Base-by-base conservation (phyloP, 2,888 invertebrate species). In the Hesperia comma region DNA sequence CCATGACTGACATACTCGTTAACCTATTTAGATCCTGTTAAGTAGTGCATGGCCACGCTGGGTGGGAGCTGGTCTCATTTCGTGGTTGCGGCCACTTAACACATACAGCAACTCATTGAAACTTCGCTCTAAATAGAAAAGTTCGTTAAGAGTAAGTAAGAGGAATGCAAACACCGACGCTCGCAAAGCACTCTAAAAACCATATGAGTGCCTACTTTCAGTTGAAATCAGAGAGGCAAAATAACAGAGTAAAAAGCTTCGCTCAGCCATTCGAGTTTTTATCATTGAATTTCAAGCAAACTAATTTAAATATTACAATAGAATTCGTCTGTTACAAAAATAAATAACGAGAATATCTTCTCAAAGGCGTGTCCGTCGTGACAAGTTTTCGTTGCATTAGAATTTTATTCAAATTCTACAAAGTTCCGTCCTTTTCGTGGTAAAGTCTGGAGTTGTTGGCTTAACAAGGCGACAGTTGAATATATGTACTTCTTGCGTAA, bases 201-300 rank as follows among this genome's bases (percentile, higher is more conserved):
- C 58, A 43, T 43, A 43, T 58, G 41, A 58, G 58, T 43, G 58
- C 43, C 57, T 26, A 43, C 58, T 58, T 15, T 58, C 43, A 41
- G 26, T 58, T 15, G 15, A 58, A 58, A 58, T 58, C 14, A 26
- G 51, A 49, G 49, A 51, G 14, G 26, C 51, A 21, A 6, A 51
- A 51, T 26, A 51, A 51, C 51, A 46, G 51, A 51, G 14, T 43
- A 15, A 43, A 43, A 46, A 43, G 43, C 26, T 57, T 26, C 21
- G 21, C 51, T 12, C 14, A 1, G 19, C 21, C 21, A 14, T 51
- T 51, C 21, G 14, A 12, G 12, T 12, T 51, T 26, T 51, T 26
- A 51, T 14, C 21, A n/a, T 26, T 26, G 51, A 51, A 51, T 21
- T 51, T 51, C 21, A 51, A 26, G 21, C 51, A 51, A 51, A 51